Evolutionary conservation across 1,140 invertebrate genomes (phyloP).

Genomic region (Bombus confusus): DNA sequence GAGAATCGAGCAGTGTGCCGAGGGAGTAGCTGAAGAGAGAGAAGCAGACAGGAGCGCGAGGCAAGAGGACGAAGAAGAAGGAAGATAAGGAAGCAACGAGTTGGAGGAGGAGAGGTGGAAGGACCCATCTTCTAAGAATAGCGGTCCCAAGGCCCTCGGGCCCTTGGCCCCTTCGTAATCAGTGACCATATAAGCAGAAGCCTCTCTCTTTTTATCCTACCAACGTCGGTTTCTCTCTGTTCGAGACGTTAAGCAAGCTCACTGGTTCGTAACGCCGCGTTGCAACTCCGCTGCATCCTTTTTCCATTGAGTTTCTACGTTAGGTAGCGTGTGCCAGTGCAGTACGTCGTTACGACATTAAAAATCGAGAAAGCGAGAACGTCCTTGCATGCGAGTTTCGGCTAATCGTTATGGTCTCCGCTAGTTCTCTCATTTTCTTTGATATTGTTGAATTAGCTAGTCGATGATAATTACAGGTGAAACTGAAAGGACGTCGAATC

Average conservation of each 20-base stretch:
- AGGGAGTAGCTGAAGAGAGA: background rate
- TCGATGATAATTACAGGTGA: background rate
- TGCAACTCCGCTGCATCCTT: conserved; percentile 27
- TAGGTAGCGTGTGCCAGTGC: background rate
- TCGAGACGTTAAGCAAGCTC: conserved; percentile 56
- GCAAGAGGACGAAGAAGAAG: conserved; percentile 31
- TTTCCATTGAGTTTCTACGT: conserved; percentile 39
- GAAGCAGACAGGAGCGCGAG: background rate
- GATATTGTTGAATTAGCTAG: too few relatives aligned
- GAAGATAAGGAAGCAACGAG: conserved; percentile 45
- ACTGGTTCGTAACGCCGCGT: conserved; percentile 45
- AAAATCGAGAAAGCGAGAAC: conserved; percentile 28
- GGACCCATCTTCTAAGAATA: conserved; percentile 71
- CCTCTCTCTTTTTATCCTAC: conserved; percentile 41
- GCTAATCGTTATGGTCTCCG: background rate
- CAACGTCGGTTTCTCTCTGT: background rate
- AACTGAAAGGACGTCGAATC: background rate
- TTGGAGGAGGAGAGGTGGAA: conserved; percentile 38
- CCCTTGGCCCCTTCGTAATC: conserved; percentile 69
- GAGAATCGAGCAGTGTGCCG: conserved; percentile 37
- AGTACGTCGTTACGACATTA: conserved; percentile 14
- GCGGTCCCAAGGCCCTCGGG: conserved; percentile 70
- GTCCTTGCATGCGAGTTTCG: background rate
- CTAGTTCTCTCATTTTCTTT: too few relatives aligned
- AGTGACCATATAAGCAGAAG: conserved; percentile 68